Base-by-base conservation (phyloP, 2,888 invertebrate species). In the Rugalucina vietnamica region DNA sequence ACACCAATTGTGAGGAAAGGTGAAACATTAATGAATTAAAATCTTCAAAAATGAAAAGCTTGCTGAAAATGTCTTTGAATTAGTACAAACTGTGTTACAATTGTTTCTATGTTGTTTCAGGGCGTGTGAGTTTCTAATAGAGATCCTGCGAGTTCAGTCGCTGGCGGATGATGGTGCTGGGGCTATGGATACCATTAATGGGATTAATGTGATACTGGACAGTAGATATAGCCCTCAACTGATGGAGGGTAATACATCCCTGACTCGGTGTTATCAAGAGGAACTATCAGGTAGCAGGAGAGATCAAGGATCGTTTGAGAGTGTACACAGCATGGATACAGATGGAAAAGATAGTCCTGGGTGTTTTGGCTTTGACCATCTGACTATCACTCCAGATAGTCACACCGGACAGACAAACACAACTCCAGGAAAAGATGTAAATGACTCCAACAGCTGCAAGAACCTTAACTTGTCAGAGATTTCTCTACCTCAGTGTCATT, bases 51-150 rank as follows among this genome's bases (percentile, higher is more conserved):
- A n/a, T n/a, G n/a, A n/a, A n/a, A n/a, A n/a, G n/a, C n/a, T n/a
- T n/a, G n/a, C n/a, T n/a, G n/a, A n/a, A n/a, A n/a, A n/a, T n/a
- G n/a, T n/a, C n/a, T n/a, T n/a, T n/a, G n/a, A n/a, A n/a, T n/a
- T n/a, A n/a, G n/a, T n/a, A n/a, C n/a, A n/a, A n/a, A n/a, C n/a
- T n/a, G n/a, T n/a, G n/a, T n/a, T n/a, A n/a, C n/a, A n/a, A n/a
- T n/a, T n/a, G n/a, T n/a, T n/a, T n/a, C n/a, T 50, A 57, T 54
- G 60, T 27, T 76, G 43, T 54, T 87, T 4, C 79, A 91, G 91
- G 91, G 87, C 88, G 57, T 84, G 87, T 39, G 84, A 87, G 72
- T 91, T 91, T 77, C 73, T 89, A 60, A 77, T 88, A 70, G 90
- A 90, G 76, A 76, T 89, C 60, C 80, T 87, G 0, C 81, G 84